phyloP scores from a whole-genome alignment of 2,888 invertebrate species.

The Drosophila mimetica region DNA sequence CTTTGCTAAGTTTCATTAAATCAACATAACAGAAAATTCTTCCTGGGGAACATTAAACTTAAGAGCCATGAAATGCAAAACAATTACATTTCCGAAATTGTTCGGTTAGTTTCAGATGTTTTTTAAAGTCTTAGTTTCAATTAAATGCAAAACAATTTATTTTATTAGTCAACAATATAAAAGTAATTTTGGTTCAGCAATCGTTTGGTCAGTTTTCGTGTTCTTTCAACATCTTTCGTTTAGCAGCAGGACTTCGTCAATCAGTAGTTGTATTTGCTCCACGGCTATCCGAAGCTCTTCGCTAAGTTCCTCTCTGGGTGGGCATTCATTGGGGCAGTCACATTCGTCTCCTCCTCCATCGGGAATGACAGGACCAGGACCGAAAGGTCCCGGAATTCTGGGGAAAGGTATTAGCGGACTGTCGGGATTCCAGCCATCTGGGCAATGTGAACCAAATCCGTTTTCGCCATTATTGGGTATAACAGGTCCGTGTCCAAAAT shows the following conservation, averaged over 20 bases:
- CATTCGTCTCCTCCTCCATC: background rate
- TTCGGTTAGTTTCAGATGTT: background rate
- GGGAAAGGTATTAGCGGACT: background rate
- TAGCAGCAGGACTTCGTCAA: background rate
- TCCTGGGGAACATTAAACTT: background rate
- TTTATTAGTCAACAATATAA: background rate
- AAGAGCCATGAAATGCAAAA: background rate
- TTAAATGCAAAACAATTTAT: conserved; percentile 1
- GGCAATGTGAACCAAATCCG: background rate
- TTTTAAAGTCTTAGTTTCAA: background rate
- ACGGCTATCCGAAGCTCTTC: background rate
- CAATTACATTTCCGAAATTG: background rate
- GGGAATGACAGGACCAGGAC: background rate
- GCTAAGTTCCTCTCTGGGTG: background rate
- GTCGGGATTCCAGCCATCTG: background rate
- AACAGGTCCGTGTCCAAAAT: background rate
- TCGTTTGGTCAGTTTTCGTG: background rate
- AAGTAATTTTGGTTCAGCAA: background rate
- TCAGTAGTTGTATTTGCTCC: background rate
- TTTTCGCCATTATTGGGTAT: background rate
- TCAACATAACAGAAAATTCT: conserved; percentile 24
- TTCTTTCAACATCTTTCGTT: background rate
- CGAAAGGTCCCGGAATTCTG: background rate
- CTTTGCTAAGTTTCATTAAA: conserved; percentile 56
- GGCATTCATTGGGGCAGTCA: background rate